These are phyloP conservation scores for Eubasilissa splendida DNA, from an alignment of 2,888 invertebrate species.

Conservation along the genomic window DNA sequence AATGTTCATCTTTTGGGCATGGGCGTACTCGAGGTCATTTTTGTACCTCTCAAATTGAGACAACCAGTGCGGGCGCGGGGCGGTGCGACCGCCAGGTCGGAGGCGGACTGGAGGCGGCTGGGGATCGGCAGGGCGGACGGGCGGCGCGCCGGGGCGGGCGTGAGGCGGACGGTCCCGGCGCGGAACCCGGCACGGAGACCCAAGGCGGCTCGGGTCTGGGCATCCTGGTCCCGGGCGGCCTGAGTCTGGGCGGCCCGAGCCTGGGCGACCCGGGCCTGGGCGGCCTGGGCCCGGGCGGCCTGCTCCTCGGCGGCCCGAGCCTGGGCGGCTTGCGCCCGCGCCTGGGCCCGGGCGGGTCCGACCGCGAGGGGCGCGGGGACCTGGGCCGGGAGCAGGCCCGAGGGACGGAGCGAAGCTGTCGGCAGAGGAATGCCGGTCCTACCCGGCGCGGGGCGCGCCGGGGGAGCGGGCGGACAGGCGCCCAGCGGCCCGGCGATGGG, in stretches of 20 bases:
- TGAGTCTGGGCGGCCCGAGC: background rate
- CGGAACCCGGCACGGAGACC: background rate
- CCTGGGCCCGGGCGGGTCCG: background rate
- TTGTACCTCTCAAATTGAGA: background rate
- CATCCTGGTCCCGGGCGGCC: background rate
- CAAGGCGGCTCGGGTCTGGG: background rate
- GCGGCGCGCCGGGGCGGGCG: background rate
- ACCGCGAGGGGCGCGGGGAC: background rate
- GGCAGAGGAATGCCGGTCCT: background rate
- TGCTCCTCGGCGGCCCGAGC: background rate
- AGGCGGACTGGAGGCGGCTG: background rate
- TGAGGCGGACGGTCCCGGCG: background rate
- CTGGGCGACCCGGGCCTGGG: background rate
- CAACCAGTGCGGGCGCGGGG: background rate
- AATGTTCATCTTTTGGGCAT: too few relatives aligned
- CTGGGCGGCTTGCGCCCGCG: background rate
- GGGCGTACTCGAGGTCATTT: too few relatives aligned
- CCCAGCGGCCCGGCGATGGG: background rate
- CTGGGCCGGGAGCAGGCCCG: too few relatives aligned
- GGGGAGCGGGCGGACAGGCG: background rate
- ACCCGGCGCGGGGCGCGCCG: too few relatives aligned
- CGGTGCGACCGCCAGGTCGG: background rate
- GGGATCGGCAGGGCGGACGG: background rate
- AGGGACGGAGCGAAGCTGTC: background rate
- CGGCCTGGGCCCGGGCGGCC: background rate